A percentile compares a stretch with the other conserved stretches of the same genome.
Evolutionary conservation across 2,113 vertebrate species (phyloP).

Genomic region (Podarcis raffonei): DNA sequence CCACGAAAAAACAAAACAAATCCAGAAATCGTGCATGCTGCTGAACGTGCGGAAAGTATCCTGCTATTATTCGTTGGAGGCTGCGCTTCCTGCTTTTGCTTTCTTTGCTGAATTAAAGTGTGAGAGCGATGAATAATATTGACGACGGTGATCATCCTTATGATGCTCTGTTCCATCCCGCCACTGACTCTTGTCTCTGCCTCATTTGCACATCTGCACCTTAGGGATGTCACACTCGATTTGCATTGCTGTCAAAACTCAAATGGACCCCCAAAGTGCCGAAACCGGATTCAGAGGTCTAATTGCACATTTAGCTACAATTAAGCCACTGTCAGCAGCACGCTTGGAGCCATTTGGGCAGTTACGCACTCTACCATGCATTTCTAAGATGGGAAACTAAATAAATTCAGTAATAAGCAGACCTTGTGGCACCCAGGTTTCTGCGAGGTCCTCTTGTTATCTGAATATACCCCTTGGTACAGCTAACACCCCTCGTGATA

Average conservation of each 20-base stretch:
- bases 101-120: constrained; percentile 23
- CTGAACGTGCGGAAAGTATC: constrained; percentile 24
- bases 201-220: constrained; percentile 44
- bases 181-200: constrained; percentile 40
- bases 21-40: neutral
- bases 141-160: neutral
- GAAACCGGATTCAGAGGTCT: neutral
- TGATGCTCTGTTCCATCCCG: neutral
- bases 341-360: neutral
- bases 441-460: constrained; percentile 50
- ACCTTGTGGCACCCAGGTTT: neutral
- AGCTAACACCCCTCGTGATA: constrained; percentile 38
- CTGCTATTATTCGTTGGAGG: neutral
- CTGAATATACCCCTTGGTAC: constrained; percentile 20
- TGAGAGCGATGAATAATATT: no score
- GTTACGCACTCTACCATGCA: neutral
- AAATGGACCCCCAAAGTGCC: neutral
- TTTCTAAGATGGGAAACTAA: neutral
- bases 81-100: constrained; percentile 8
- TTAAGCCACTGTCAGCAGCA: constrained; percentile 3
- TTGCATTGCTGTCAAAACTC: constrained; percentile 17
- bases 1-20: neutral
- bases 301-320: neutral
- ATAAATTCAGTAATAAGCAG: neutral
- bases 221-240: constrained; percentile 2